Evolutionary conservation across 2,113 vertebrate genomes (phyloP).

Genomic region (Antechinus stuartii): DNA sequence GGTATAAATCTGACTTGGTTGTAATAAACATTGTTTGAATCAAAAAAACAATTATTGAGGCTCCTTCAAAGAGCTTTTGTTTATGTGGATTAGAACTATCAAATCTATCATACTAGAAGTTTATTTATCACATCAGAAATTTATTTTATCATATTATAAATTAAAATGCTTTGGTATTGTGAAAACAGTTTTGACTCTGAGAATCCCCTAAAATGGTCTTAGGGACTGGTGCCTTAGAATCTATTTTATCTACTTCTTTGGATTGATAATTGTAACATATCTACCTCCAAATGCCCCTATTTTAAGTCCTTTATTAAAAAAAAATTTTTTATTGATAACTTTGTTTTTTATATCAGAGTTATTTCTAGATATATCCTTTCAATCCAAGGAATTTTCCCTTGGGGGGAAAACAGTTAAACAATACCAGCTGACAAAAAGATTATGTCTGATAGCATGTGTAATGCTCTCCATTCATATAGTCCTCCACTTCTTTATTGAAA

Average conservation of each 20-base stretch:
- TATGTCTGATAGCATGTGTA: not conserved
- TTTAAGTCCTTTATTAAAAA: not conserved
- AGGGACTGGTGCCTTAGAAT: not conserved
- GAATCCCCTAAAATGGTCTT: not conserved
- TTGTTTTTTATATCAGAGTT: not conserved
- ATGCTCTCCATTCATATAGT: not conserved
- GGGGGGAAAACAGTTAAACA: not conserved
- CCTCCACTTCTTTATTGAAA: not conserved
- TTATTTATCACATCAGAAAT: slow-evolving; percentile 19
- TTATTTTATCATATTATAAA: not conserved
- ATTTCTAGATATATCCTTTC: not conserved
- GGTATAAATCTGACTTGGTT: too few relatives aligned
- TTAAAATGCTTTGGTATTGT: not conserved
- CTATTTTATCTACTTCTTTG: not conserved
- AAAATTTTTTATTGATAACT: not conserved
- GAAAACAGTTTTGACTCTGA: not conserved
- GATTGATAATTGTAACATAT: not conserved
- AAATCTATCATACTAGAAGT: slow-evolving; percentile 15
- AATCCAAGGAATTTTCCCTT: not conserved
- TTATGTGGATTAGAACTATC: not conserved
- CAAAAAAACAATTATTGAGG: not conserved
- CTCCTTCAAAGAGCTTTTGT: not conserved
- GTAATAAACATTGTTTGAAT: too few relatives aligned
- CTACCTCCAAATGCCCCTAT: not conserved
- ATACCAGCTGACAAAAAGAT: not conserved